Conservation (phyloP, 2,113 vertebrate species). For the Ammodytes dubius region DNA sequence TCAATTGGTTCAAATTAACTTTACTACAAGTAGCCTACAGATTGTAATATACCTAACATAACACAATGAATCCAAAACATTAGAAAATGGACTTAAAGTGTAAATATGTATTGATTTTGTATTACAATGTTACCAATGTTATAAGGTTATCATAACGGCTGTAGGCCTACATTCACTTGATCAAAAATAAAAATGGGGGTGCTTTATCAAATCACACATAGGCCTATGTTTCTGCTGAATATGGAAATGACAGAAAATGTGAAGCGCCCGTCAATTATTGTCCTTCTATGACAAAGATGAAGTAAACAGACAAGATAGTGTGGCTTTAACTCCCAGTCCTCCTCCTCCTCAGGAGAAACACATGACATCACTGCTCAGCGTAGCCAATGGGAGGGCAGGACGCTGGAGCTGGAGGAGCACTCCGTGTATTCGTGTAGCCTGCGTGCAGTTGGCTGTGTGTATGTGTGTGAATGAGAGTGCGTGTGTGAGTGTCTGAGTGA, state of each 20-base stretch:
- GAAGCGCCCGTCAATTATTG: background rate
- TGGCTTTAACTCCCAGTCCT: slow-evolving; percentile 76
- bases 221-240: background rate
- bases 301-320: slow-evolving; percentile 59
- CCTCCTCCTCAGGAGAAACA: slow-evolving; percentile 52
- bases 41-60: background rate
- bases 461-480: slow-evolving; percentile 66
- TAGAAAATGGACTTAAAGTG: background rate
- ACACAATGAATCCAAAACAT: background rate
- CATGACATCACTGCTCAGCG: slow-evolving; percentile 64
- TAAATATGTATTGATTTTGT: too few relatives aligned
- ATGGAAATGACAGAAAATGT: too few relatives aligned
- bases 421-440: slow-evolving; percentile 58
- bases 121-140: too few relatives aligned
- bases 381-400: slow-evolving; percentile 76
- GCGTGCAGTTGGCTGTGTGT: slow-evolving; percentile 65
- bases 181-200: background rate
- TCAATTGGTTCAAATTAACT: background rate
- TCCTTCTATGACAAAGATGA: slow-evolving; percentile 17
- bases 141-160: background rate
- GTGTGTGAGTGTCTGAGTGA: slow-evolving; percentile 68
- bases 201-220: background rate
- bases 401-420: slow-evolving; percentile 54
- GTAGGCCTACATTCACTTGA: background rate
- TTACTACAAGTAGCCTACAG: background rate